Conservation (phyloP, 2,797 vertebrate species). For the Loris lydekkerianus region DNA sequence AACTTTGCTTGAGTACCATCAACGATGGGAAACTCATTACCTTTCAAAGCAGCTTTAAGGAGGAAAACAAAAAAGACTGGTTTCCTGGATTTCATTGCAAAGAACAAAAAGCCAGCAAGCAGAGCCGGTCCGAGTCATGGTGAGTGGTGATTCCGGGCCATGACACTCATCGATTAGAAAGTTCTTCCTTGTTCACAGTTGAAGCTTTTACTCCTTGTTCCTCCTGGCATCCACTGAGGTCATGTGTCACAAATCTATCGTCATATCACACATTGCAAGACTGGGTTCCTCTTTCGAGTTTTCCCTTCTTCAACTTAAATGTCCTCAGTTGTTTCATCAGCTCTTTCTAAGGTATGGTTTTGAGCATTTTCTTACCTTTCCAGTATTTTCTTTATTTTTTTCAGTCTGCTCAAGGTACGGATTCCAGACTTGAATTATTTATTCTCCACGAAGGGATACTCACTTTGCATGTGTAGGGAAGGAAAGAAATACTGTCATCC, state of each 20-base stretch:
- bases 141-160: not conserved
- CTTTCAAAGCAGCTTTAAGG: not conserved
- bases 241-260: not conserved
- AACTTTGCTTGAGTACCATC: not conserved
- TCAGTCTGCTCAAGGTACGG: not conserved
- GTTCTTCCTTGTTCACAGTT: not conserved
- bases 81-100: not conserved
- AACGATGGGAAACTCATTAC: constrained; percentile 11
- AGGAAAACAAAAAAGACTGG: constrained; percentile 41
- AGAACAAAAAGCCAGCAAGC: not conserved
- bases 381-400: not conserved
- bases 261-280: constrained; percentile 5
- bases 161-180: not conserved
- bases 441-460: not conserved
- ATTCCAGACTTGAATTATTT: not conserved
- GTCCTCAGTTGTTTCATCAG: not conserved
- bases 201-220: not conserved
- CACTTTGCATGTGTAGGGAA: not conserved
- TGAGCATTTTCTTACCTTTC: not conserved
- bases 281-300: not conserved
- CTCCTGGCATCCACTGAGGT: not conserved
- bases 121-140: not conserved
- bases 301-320: constrained; percentile 29
- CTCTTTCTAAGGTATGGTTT: not conserved
- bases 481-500: not conserved